These are phyloP conservation scores for Eubucco bourcierii DNA, from an alignment of 2,113 vertebrate genomes.

Conservation along the genomic window DNA sequence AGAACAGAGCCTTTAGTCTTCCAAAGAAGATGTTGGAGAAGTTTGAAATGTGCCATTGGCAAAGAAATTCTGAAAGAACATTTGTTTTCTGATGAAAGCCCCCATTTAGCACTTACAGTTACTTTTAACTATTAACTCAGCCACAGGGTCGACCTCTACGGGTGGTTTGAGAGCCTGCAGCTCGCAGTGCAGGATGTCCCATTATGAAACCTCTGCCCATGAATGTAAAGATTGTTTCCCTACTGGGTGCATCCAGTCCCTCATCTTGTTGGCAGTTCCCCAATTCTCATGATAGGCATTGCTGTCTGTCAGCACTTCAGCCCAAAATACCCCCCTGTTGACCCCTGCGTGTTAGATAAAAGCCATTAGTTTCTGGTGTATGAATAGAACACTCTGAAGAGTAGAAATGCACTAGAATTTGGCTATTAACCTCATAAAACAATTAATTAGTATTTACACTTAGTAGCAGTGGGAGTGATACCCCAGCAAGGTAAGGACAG, in stretches of 20 bases:
- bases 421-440: not conserved
- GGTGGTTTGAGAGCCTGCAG: not conserved
- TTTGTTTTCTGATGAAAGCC: constrained; percentile 47
- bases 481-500: not conserved
- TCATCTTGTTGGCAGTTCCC: not conserved
- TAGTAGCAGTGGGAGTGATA: not conserved
- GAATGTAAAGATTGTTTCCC: constrained; percentile 41
- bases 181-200: not conserved
- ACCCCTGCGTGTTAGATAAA: not conserved
- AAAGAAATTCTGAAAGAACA: constrained; percentile 9
- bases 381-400: not conserved
- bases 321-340: not conserved
- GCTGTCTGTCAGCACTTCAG: not conserved
- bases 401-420: not conserved
- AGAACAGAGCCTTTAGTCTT: constrained; percentile 10
- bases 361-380: not conserved
- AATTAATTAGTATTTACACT: not conserved
- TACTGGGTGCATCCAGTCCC: not conserved
- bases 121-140: not conserved
- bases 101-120: constrained; percentile 1
- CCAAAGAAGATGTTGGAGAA: not conserved
- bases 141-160: not conserved
- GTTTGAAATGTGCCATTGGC: not conserved
- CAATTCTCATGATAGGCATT: not conserved
- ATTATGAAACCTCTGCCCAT: not conserved